Base-by-base conservation (phyloP, 2,113 vertebrate species). In the Perca schrenkii region DNA sequence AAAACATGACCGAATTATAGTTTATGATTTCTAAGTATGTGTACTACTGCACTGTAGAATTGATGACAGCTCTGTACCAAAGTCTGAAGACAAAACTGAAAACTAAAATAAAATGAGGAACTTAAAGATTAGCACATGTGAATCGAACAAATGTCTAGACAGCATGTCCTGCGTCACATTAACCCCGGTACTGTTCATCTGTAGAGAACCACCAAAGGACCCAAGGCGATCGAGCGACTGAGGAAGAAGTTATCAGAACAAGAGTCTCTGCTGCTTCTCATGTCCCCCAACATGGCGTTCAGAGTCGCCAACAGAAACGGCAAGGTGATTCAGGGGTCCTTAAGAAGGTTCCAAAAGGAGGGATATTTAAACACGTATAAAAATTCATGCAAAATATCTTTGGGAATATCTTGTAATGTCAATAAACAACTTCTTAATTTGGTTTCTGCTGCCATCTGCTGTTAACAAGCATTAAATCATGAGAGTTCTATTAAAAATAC, bases 231-330 rank as follows among this genome's bases (percentile, higher is more conserved):
- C 0, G 98, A 99, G 90, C 94, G 98, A 25, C 93, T 99, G 90
- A 97, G 94, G 93, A 99, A 99, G 95, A 99, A 98, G 91, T 94
- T 99, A 3, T 97, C 96, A 0, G 98, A 99, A 65, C 97, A 99
- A 87, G 97, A 99, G 73, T 99, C 97, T 0, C 91, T 99, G 86
- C 94, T 99, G 0, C 95, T 99, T 22, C 94, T 99, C 75, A 97
- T 97, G 96, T 99, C 97, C 1, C 98, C 98, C 47, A 98, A 92
- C 92, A 98, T 98, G 97, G 97, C 98, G 3, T 99, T 99, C 94
- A 93, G 96, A 14, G 97, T 98, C 0, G 96, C 98, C 88, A 98
- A 96, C 56, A 96, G 97, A 80, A 97, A 98, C 0, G 97, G 98
- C 88, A 99, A 99, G 96, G 98, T 99, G 89, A 95, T 96, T 75